phyloP scores from a whole-genome alignment of 2,888 invertebrate species.

The Zonitis immaculata region DNA sequence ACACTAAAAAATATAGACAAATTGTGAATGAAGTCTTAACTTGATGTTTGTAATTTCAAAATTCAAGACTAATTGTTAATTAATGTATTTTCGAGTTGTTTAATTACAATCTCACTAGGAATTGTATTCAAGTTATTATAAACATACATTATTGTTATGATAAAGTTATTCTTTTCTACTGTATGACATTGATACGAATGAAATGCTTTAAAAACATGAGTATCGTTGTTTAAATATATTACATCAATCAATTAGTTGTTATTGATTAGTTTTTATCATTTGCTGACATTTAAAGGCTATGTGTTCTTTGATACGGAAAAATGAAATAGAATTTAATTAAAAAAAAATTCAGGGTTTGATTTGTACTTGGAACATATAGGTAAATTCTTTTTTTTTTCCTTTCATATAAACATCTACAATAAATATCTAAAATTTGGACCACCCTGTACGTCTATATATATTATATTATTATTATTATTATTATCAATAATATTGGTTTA shows the following conservation, averaged over 20 bases:
- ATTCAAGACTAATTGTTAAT: slow-evolving; percentile 19
- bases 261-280: slow-evolving; percentile 1
- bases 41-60: slow-evolving; percentile 23
- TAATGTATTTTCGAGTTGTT: neutral
- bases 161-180: slow-evolving; percentile 14
- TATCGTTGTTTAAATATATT: slow-evolving; percentile 23
- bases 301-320: slow-evolving; percentile 1
- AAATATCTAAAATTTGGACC: slow-evolving; percentile 20
- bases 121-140: slow-evolving; percentile 20
- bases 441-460: slow-evolving; percentile 22
- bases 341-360: slow-evolving; percentile 14
- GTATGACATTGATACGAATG: slow-evolving; percentile 19
- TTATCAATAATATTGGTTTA: slow-evolving; percentile 1
- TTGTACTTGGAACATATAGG: slow-evolving; percentile 19
- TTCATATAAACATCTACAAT: slow-evolving; percentile 22
- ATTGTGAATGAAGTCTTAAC: slow-evolving; percentile 29
- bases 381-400: slow-evolving; percentile 1
- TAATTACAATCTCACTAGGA: slow-evolving; percentile 20
- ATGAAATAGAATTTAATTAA: neutral
- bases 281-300: slow-evolving; percentile 17
- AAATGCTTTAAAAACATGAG: slow-evolving; percentile 16
- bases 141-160: slow-evolving; percentile 20
- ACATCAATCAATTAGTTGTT: slow-evolving; percentile 4
- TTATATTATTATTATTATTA: neutral
- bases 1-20: slow-evolving; percentile 31